These are phyloP conservation scores for Crotalus viridis DNA, from an alignment of 2,113 vertebrate species.

Conservation along the genomic window DNA sequence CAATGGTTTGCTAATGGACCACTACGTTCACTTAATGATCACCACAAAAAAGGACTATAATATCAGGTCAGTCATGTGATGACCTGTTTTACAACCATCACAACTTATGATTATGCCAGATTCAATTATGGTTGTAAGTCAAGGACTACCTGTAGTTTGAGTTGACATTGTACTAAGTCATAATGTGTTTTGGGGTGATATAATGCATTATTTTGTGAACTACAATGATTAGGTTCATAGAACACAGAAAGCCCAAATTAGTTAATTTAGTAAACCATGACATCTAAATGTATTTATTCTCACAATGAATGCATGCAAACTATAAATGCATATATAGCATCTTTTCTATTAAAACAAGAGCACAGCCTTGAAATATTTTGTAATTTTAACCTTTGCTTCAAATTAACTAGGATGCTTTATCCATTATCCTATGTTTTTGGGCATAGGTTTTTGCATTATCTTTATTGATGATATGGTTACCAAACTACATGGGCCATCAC, in stretches of 20 bases:
- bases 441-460: not conserved
- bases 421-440: not conserved
- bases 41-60: not conserved
- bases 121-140: not conserved
- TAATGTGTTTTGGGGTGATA: not conserved
- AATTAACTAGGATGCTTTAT: not conserved
- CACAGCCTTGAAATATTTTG: not conserved
- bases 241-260: not conserved
- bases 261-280: not conserved
- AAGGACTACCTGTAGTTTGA: not conserved
- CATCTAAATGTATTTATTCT: not conserved
- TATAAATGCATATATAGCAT: not conserved
- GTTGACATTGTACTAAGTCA: not conserved
- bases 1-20: not conserved
- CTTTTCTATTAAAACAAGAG: not conserved
- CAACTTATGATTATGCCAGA: not conserved
- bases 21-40: not conserved
- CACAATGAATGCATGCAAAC: not conserved
- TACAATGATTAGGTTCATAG: not conserved
- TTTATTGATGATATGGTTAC: not conserved
- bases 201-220: not conserved
- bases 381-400: not conserved
- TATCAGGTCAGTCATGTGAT: not conserved
- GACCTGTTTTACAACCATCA: not conserved
- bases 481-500: not conserved